A percentile compares a stretch with the other conserved stretches of the same genome.
Evolutionary conservation across 2,113 vertebrate genomes (phyloP).

Genomic region (Bagarius yarrelli): DNA sequence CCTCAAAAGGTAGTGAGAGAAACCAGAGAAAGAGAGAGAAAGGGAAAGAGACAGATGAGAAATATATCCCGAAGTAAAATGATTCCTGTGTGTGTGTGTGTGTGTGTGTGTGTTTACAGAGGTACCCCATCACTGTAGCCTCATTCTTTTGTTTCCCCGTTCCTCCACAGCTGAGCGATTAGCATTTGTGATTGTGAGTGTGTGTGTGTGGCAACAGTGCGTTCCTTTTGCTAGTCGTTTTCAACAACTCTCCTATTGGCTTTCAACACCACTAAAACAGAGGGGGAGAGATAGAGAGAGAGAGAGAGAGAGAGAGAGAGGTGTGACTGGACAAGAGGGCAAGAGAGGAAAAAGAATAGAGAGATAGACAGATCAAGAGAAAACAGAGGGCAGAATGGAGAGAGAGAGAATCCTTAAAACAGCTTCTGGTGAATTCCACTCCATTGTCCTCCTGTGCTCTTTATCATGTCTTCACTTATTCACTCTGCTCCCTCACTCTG

Average conservation of each 20-base stretch:
- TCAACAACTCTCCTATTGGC: too few relatives aligned
- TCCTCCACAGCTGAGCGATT: constrained; percentile 36
- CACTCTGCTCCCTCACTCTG: too few relatives aligned
- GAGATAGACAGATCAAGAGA: neutral
- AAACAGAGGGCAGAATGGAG: neutral
- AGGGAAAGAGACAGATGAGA: neutral
- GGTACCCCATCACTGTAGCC: constrained; percentile 37
- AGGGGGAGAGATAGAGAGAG: too few relatives aligned
- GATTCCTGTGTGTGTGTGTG: neutral
- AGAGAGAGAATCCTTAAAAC: neutral
- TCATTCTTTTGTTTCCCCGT: constrained; percentile 37
- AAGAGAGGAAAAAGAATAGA: neutral
- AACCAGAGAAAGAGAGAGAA: neutral
- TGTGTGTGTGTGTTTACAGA: constrained; percentile 16
- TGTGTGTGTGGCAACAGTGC: constrained; percentile 5
- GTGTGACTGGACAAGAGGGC: neutral
- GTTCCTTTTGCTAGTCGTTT: neutral
- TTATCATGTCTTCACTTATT: neutral
- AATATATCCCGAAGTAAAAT: neutral
- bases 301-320: too few relatives aligned
- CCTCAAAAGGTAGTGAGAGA: neutral
- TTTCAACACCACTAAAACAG: too few relatives aligned
- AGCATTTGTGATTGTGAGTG: constrained; percentile 15
- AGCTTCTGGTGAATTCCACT: constrained; percentile 3
- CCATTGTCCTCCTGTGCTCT: neutral